A percentile compares a stretch with the other conserved stretches of the same genome.
These are phyloP conservation scores for Drosophila lacertosa DNA, from an alignment of 1,140 invertebrate genomes.

Conservation along the genomic window DNA sequence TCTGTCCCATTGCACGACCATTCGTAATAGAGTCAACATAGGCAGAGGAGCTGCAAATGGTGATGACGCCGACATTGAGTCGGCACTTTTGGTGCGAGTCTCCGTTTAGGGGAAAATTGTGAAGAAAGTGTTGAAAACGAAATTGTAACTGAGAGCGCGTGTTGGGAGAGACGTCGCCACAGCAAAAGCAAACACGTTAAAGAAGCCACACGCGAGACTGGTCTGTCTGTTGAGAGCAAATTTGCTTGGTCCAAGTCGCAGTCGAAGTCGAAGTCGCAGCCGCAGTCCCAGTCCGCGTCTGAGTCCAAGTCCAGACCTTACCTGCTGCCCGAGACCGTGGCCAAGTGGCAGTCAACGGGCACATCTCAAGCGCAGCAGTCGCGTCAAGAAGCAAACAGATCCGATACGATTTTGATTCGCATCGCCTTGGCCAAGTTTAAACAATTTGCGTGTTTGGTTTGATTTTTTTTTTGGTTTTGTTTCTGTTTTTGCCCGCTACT, in stretches of 20 bases:
- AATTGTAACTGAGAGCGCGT: slow-evolving; percentile 75
- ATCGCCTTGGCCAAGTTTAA: slow-evolving; percentile 32
- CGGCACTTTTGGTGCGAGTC: slow-evolving; percentile 41
- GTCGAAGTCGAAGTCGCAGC: background rate
- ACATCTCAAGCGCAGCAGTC: slow-evolving; percentile 75
- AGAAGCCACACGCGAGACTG: slow-evolving; percentile 50
- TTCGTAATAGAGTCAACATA: slow-evolving; percentile 66
- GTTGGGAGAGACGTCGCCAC: slow-evolving; percentile 43
- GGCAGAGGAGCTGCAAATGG: slow-evolving; percentile 3
- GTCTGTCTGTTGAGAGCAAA: slow-evolving; percentile 32
- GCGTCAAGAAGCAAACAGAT: slow-evolving; percentile 35
- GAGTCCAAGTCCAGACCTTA: slow-evolving; percentile 53
- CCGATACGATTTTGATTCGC: slow-evolving; percentile 36
- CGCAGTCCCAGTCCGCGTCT: background rate
- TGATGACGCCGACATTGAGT: slow-evolving; percentile 29
- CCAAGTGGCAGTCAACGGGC: slow-evolving; percentile 68
- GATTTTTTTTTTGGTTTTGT: slow-evolving; percentile 3
- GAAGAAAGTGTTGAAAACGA: slow-evolving; percentile 82
- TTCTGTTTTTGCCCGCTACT: slow-evolving; percentile 9
- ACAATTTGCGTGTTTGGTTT: slow-evolving; percentile 67
- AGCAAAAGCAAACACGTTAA: slow-evolving; percentile 59
- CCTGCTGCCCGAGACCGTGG: slow-evolving; percentile 58
- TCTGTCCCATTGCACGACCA: slow-evolving; percentile 62
- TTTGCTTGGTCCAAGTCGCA: slow-evolving; percentile 10
- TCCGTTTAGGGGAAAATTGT: slow-evolving; percentile 76